Base-by-base conservation (phyloP, 2,888 invertebrate genomes). In the Orthonevra nobilis region DNA sequence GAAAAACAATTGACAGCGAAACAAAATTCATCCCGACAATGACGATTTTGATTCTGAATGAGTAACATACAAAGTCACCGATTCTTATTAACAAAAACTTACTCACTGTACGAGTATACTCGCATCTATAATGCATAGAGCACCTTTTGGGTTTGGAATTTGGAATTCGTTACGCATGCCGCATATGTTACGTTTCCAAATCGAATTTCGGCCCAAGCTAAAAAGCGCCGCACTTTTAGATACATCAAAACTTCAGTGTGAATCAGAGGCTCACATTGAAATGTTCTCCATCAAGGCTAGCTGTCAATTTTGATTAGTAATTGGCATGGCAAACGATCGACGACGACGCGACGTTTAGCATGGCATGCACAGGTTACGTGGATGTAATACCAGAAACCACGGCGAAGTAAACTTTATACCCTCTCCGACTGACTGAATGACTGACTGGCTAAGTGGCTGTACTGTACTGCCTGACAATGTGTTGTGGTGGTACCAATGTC, bases 381-480 rank as follows among this genome's bases (percentile, higher is more conserved):
- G 36, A 66, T 79, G 79, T 79, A 79, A 79, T 79, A 79, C 73
- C 73, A 79, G 73, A 79, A 79, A 73, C 72, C 66, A 48, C 34
- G 56, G 52, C 50, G 23, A 60, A 52, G 56, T 64, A 56, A 69
- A 77, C 77, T 72, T 77, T 72, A 72, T 72, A 60, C 54, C 42
- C 20, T 38, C n/a, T n/a, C n/a, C n/a, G n/a, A n/a, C n/a, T n/a
- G n/a, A n/a, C n/a, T n/a, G n/a, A n/a, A n/a, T n/a, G n/a, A n/a
- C n/a, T n/a, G n/a, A n/a, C n/a, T n/a, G n/a, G n/a, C n/a, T n/a
- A n/a, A n/a, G n/a, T n/a, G 36, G 19, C 46, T 68, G 38, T 56
- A 61, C 40, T 75, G 61, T 63, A 58, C 44, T 48, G 34, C 63
- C 38, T 79, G 72, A n/a, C n/a, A n/a, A n/a, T n/a, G n/a, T n/a